Conservation (phyloP, 30 jellyfish, hydroid and myxozoan species). For the Nemopilema nomurai region DNA sequence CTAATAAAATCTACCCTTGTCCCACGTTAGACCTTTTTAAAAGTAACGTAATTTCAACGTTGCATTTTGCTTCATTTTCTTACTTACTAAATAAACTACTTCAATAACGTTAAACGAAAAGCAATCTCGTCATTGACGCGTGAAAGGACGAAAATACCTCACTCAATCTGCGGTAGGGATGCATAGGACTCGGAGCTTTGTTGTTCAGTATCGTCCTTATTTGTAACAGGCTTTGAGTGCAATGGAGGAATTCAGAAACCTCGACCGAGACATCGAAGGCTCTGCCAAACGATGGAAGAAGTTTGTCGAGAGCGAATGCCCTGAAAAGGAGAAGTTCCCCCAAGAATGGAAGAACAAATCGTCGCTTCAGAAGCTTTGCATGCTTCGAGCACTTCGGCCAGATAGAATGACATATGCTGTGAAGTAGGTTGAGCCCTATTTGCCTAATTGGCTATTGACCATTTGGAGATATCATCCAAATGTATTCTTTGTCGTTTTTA, state of each 20-base stretch:
- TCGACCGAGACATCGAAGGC: slow-evolving; percentile 98
- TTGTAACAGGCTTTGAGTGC: slow-evolving; percentile 83
- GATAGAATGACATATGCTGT: slow-evolving; percentile 99
- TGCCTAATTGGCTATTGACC: too few species aligned
- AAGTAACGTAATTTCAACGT: too few species aligned
- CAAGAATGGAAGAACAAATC: slow-evolving; percentile 99
- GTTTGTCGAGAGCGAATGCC: slow-evolving; percentile 98
- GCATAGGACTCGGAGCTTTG: neutral
- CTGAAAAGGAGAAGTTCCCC: slow-evolving; percentile 98
- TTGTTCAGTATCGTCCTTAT: neutral
- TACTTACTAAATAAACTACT: too few species aligned
- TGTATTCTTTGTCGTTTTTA: too few species aligned
- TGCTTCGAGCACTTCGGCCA: slow-evolving; percentile 98
- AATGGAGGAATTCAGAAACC: slow-evolving; percentile 98
- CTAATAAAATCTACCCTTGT: too few species aligned
- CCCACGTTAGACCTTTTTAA: too few species aligned
- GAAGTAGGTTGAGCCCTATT: slow-evolving; percentile 73
- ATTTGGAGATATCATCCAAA: too few species aligned
- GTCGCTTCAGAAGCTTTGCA: slow-evolving; percentile 94
- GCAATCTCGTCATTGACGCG: too few species aligned
- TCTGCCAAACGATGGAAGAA: slow-evolving; percentile 99
- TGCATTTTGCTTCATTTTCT: too few species aligned
- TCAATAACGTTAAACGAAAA: too few species aligned
- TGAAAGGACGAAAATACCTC: too few species aligned
- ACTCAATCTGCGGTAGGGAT: too few species aligned